Conservation (phyloP, 2,888 invertebrate genomes). For the Lasioglossum leucozonium region DNA sequence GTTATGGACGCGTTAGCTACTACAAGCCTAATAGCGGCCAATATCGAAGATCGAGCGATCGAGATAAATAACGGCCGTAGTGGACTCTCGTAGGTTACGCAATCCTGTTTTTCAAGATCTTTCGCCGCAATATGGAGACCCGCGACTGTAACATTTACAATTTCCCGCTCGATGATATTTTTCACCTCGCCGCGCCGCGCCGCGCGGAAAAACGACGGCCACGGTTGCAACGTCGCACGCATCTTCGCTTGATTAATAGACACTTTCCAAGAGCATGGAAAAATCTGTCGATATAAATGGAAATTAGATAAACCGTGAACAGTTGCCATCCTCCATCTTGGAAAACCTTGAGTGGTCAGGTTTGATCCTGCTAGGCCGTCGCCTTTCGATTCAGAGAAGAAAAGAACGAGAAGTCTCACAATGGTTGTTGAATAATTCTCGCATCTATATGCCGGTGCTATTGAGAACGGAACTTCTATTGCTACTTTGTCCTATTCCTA, state of each 20-base stretch:
- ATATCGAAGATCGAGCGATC: too few species aligned
- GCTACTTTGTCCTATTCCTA: not conserved
- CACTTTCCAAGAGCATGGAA: constrained; percentile 49
- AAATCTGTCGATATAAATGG: constrained; percentile 56
- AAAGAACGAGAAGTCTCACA: not conserved
- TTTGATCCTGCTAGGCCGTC: constrained; percentile 7
- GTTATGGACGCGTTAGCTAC: too few species aligned
- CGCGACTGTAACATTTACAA: constrained; percentile 22
- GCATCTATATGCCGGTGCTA: not conserved
- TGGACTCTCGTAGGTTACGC: too few species aligned
- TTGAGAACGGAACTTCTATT: not conserved
- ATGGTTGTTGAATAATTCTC: not conserved
- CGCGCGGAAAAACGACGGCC: constrained; percentile 40
- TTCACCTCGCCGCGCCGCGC: constrained; percentile 28
- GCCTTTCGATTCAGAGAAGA: constrained; percentile 3
- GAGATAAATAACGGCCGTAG: too few species aligned
- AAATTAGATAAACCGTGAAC: constrained; percentile 58
- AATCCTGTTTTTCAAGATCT: not conserved
- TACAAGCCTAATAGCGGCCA: too few species aligned
- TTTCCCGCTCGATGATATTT: constrained; percentile 33
- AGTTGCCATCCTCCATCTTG: constrained; percentile 24
- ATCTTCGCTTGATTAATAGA: constrained; percentile 54
- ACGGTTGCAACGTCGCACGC: constrained; percentile 29
- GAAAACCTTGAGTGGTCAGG: constrained; percentile 54
- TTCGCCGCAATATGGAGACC: constrained; percentile 3